These are phyloP conservation scores for Panthera leo DNA, from an alignment of 2,113 vertebrate species.

Conservation along the genomic window DNA sequence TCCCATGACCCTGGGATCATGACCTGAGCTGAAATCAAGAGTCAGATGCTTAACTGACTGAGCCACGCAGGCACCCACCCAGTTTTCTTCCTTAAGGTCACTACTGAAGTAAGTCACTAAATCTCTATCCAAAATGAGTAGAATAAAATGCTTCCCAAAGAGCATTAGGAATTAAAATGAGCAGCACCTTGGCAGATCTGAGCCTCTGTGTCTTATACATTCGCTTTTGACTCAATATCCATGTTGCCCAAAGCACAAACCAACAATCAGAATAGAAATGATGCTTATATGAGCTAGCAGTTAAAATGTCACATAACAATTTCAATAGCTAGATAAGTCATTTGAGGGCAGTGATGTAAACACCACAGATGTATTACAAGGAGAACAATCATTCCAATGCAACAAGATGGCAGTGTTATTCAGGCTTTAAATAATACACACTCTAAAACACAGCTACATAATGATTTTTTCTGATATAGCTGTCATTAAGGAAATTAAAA, in stretches of 20 bases:
- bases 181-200: background rate
- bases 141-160: background rate
- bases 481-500: background rate
- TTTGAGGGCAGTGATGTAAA: background rate
- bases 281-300: background rate
- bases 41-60: too few relatives aligned
- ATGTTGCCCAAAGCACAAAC: background rate
- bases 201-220: background rate
- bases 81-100: background rate
- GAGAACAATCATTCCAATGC: background rate
- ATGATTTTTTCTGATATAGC: background rate
- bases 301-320: background rate
- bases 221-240: conserved; percentile 3
- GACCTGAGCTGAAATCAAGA: too few relatives aligned
- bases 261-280: conserved; percentile 36
- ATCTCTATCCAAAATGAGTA: background rate
- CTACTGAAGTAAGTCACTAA: background rate
- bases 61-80: background rate
- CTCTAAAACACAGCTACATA: background rate
- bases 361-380: background rate
- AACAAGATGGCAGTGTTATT: background rate
- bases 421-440: background rate
- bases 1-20: too few relatives aligned
- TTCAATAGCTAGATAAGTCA: background rate
- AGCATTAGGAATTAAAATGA: background rate